phyloP scores from a whole-genome alignment of 2,797 vertebrate genomes.

The Sciaenops ocellatus region DNA sequence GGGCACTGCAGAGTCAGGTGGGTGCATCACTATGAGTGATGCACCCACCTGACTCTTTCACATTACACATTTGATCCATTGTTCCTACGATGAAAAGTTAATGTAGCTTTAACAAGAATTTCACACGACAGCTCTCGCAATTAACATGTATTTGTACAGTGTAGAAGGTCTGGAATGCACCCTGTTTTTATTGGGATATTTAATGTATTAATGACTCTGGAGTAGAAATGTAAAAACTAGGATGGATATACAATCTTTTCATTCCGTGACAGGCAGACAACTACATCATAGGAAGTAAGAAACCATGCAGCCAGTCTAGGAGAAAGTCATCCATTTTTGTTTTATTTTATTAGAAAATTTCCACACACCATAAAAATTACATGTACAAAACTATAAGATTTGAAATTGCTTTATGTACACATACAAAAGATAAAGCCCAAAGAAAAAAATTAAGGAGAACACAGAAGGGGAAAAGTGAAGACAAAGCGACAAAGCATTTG shows the following conservation, averaged over 20 bases:
- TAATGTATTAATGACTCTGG: not conserved
- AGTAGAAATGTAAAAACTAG: not conserved
- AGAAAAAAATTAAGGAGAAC: constrained; percentile 71
- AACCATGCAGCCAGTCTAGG: constrained; percentile 32
- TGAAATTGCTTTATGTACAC: constrained; percentile 89
- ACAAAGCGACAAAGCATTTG: constrained; percentile 36
- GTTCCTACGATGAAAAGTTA: not conserved
- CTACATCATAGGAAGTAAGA: not conserved
- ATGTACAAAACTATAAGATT: constrained; percentile 93
- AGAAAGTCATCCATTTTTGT: constrained; percentile 72
- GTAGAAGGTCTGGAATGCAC: not conserved
- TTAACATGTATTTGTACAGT: not conserved
- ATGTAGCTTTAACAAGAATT: not conserved
- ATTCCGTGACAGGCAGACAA: not conserved
- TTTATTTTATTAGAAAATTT: constrained; percentile 85
- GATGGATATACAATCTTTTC: not conserved
- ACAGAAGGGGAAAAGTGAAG: constrained; percentile 57
- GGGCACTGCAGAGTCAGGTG: not conserved
- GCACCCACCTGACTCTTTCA: not conserved
- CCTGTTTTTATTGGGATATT: not conserved
- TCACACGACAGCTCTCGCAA: not conserved
- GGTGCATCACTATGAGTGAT: not conserved
- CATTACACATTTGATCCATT: not conserved
- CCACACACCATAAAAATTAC: constrained; percentile 91
- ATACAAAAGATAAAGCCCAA: constrained; percentile 87